phyloP scores from a whole-genome alignment of 2,797 vertebrate genomes.

The Carduelis carduelis region DNA sequence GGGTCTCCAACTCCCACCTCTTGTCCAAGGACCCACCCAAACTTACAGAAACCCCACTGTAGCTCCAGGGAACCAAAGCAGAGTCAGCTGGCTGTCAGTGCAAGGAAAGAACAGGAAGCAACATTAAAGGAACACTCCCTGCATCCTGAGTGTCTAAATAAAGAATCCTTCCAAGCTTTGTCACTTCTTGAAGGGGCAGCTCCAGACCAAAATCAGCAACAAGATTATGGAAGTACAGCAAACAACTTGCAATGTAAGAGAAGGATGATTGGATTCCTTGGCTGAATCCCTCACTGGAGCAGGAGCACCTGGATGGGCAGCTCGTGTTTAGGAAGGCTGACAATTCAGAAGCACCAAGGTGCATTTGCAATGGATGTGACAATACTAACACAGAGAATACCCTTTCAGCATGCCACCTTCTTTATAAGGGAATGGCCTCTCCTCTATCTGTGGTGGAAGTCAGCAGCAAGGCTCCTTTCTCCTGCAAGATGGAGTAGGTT shows the following conservation, averaged over 20 bases:
- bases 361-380: not conserved
- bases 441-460: rapidly evolving
- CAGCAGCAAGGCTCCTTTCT: not conserved
- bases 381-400: rapidly evolving
- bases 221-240: not conserved
- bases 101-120: not conserved
- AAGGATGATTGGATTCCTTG: not conserved
- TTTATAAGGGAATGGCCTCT: not conserved
- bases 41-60: not conserved
- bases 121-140: not conserved
- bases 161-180: not conserved
- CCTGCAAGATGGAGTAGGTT: not conserved
- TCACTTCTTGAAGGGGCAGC: not conserved
- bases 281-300: not conserved
- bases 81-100: not conserved
- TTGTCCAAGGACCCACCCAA: not conserved
- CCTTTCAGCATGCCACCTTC: rapidly evolving
- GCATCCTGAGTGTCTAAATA: not conserved
- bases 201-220: not conserved
- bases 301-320: rapidly evolving
- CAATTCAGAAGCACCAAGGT: not conserved
- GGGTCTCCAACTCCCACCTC: not conserved
- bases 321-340: rapidly evolving
- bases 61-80: not conserved
- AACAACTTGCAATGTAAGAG: not conserved